Percentiles rank a stretch among this genome's conserved stretches.
These are phyloP conservation scores for Clivina fossor DNA, from an alignment of 2,888 invertebrate species.

Conservation along the genomic window DNA sequence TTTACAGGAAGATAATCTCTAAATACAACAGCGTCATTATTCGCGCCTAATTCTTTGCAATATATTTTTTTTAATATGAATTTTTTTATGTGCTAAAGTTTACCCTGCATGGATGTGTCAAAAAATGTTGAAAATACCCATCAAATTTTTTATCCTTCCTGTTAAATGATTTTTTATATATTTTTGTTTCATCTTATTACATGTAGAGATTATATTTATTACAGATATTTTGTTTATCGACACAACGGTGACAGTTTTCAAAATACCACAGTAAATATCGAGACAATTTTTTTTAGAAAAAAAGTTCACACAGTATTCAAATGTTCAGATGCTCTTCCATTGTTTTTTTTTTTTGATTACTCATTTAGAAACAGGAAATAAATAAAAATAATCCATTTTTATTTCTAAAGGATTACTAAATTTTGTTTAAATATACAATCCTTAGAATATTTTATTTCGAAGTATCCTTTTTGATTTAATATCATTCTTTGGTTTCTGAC, in stretches of 20 bases:
- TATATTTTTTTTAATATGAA: neutral
- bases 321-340: too few relatives aligned
- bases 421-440: constrained; percentile 25
- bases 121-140: constrained; percentile 15
- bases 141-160: constrained; percentile 27
- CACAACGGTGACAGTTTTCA: constrained; percentile 14
- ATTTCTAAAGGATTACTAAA: constrained; percentile 19
- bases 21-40: constrained; percentile 14
- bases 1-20: constrained; percentile 26
- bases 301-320: too few relatives aligned
- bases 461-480: constrained; percentile 32
- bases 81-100: constrained; percentile 26
- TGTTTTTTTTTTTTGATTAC: constrained; percentile 29
- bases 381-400: constrained; percentile 18
- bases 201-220: constrained; percentile 20
- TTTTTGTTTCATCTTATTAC: constrained; percentile 19
- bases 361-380: constrained; percentile 6
- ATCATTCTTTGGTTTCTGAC: constrained; percentile 22
- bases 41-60: neutral
- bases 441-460: constrained; percentile 32
- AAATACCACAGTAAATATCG: constrained; percentile 26
- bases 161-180: constrained; percentile 23
- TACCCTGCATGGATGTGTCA: constrained; percentile 30
- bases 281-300: constrained; percentile 27
- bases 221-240: constrained; percentile 23